Evolutionary conservation across 2,113 vertebrate species (phyloP).

Genomic region (Serilophus lunatus): DNA sequence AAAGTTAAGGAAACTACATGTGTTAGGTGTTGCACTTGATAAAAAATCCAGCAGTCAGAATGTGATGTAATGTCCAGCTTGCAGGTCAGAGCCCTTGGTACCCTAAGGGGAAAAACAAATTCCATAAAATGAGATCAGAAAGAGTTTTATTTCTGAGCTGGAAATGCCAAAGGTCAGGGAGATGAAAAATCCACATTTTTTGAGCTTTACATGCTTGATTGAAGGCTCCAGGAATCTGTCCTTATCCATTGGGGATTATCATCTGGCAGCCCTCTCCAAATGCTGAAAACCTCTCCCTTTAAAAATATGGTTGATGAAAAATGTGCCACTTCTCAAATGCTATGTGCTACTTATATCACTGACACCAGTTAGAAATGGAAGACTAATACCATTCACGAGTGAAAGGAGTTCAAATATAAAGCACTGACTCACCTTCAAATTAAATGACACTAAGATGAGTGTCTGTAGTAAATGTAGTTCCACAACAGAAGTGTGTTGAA

Average conservation of each 20-base stretch:
- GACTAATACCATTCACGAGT: neutral
- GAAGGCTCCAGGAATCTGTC: neutral
- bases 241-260: neutral
- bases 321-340: neutral
- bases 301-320: neutral
- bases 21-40: neutral
- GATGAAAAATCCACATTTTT: neutral
- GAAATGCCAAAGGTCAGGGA: neutral
- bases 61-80: neutral
- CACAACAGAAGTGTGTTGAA: neutral
- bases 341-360: neutral
- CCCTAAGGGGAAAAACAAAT: accelerated
- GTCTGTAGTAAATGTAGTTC: neutral
- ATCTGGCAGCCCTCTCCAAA: neutral
- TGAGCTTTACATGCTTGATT: neutral
- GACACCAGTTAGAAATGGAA: neutral
- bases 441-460: neutral
- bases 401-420: neutral
- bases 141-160: neutral
- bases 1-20: neutral
- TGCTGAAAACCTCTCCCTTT: neutral
- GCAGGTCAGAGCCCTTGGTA: neutral
- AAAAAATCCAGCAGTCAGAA: neutral
- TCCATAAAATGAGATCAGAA: neutral
- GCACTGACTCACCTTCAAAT: neutral